These are phyloP conservation scores for Strigamia crassipes DNA, from an alignment of 2,888 invertebrate genomes.

Conservation along the genomic window DNA sequence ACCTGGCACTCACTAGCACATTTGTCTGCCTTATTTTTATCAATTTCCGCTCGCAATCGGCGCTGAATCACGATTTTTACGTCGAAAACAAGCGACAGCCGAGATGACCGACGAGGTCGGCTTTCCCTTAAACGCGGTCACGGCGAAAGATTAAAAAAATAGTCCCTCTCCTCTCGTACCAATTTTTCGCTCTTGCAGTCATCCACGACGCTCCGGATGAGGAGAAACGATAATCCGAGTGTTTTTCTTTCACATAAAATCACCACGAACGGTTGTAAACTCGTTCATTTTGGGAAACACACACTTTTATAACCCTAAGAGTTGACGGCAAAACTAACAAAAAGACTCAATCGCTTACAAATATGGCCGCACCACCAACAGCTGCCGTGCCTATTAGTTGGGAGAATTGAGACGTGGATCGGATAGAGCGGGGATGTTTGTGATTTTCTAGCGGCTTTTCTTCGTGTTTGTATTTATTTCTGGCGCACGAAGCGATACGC, in stretches of 20 bases:
- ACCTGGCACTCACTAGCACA: slow-evolving; percentile 7
- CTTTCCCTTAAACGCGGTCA: slow-evolving; percentile 44
- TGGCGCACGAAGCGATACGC: neutral
- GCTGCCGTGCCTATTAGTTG: slow-evolving; percentile 48
- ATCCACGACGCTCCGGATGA: neutral
- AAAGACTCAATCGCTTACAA: slow-evolving; percentile 48
- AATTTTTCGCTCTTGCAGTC: neutral
- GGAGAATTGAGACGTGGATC: slow-evolving; percentile 48
- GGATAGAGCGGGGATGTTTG: neutral
- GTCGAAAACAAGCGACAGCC: slow-evolving; percentile 2
- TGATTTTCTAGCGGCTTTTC: neutral
- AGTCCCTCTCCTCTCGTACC: neutral
- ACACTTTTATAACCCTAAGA: slow-evolving; percentile 45
- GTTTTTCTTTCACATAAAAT: slow-evolving; percentile 24
- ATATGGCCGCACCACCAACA: slow-evolving; percentile 48
- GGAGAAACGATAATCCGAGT: neutral
- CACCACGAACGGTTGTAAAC: neutral
- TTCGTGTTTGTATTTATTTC: neutral
- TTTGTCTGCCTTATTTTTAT: neutral
- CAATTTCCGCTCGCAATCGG: neutral
- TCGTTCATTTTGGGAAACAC: neutral
- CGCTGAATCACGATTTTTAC: neutral
- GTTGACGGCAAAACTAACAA: slow-evolving; percentile 43
- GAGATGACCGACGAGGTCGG: slow-evolving; percentile 32
- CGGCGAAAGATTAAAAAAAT: slow-evolving; percentile 43